Base-by-base conservation (phyloP, 1,140 invertebrate genomes). In the Goniozus legneri region DNA sequence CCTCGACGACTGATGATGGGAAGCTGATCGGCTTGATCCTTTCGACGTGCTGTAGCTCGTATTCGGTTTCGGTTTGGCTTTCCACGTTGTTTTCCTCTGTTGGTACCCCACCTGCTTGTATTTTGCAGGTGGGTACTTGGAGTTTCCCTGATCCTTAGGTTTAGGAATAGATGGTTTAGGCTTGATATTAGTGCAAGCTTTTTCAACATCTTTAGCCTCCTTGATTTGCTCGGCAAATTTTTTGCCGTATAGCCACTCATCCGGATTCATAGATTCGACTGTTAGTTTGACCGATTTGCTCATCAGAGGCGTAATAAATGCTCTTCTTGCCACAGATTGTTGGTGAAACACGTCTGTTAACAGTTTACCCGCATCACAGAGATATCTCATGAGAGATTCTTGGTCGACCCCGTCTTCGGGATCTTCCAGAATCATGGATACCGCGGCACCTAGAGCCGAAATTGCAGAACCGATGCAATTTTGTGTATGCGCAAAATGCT, bases 401-500 rank as follows among this genome's bases (percentile, higher is more conserved):
- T 41, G 32, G 24, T 56, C 58, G 15, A 56, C 37, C 8, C 46
- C 48, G 7, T 56, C 49, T 18, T 49, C 41, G n/a, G n/a, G n/a
- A 16, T 54, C 44, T 13, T 34, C 38, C 3, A 39, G 34, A 15
- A 52, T 10, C 10, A 19, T 43, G 15, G 39, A 43, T 33, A 47
- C 8, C 3, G 34, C 34, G 10, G 22, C 21, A 6, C 50, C 50
- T 8, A 52, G 10, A 1, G 39, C 20, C n/a, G 22, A 33, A 13
- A 52, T n/a, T 3, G 39, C 39, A 21, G 40, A 36, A 7, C 50
- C 44, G 10, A 31, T 19, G 2, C 24, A 38, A 18, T 47, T 6
- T 27, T 46, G 44, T 12, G 12, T 32, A 19, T 52, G 33, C 14
- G 21, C 21, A 8, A 47, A 20, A 24, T 27, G 35, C 1, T 34